phyloP scores from a whole-genome alignment of 2,888 invertebrate species.

The Craniophora ligustri region DNA sequence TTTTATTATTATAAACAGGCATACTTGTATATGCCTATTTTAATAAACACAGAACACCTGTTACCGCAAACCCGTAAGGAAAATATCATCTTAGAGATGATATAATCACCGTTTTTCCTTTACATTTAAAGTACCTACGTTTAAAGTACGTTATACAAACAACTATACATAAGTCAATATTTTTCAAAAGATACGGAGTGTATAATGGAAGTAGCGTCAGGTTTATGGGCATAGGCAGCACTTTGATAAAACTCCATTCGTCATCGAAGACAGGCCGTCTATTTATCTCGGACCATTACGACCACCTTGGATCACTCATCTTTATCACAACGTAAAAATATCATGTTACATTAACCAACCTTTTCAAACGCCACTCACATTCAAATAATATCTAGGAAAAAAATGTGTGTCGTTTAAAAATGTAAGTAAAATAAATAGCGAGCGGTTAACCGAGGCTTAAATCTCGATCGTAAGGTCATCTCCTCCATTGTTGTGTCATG shows the following conservation, averaged over 20 bases:
- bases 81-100: slow-evolving; percentile 18
- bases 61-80: slow-evolving; percentile 15
- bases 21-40: slow-evolving; percentile 7
- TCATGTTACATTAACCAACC: slow-evolving; percentile 26
- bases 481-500: slow-evolving; percentile 81
- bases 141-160: slow-evolving; percentile 14
- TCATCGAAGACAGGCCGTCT: slow-evolving; percentile 54
- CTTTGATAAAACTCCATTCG: slow-evolving; percentile 55
- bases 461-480: slow-evolving; percentile 80
- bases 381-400: slow-evolving; percentile 47
- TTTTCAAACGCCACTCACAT: slow-evolving; percentile 23
- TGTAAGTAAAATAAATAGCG: slow-evolving; percentile 65
- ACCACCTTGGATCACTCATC: slow-evolving; percentile 64
- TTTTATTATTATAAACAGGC: no score
- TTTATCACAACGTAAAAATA: slow-evolving; percentile 56
- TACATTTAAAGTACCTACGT: slow-evolving; percentile 35
- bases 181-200: slow-evolving; percentile 25
- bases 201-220: slow-evolving; percentile 35
- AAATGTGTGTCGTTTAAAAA: slow-evolving; percentile 50
- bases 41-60: slow-evolving; percentile 28
- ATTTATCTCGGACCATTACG: slow-evolving; percentile 68
- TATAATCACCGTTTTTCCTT: slow-evolving; percentile 35
- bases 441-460: slow-evolving; percentile 65
- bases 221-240: slow-evolving; percentile 24
- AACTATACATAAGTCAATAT: slow-evolving; percentile 16